These are phyloP conservation scores for Theretra japonica DNA, from an alignment of 2,888 invertebrate genomes.

Conservation along the genomic window DNA sequence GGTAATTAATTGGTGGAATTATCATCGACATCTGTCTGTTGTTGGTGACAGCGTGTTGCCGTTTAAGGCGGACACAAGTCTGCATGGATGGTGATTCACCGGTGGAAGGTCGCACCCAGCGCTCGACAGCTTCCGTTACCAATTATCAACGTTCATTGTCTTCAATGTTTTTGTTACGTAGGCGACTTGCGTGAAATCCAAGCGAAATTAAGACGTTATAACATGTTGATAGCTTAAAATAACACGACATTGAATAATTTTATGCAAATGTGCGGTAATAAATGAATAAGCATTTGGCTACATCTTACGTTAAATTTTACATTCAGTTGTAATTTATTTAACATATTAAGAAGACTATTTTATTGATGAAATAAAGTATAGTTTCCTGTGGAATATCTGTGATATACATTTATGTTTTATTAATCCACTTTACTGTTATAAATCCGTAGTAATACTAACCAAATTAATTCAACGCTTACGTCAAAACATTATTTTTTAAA, in stretches of 20 bases:
- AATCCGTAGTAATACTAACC: too few relatives aligned
- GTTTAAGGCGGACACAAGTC: constrained; percentile 38
- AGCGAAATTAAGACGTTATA: constrained; percentile 9
- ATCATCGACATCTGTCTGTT: neutral
- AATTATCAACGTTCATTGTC: constrained; percentile 28
- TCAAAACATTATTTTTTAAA: too few relatives aligned
- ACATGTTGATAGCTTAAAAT: neutral
- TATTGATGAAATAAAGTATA: too few relatives aligned
- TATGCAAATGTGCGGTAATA: neutral
- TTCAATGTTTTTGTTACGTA: constrained; percentile 6
- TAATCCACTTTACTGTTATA: too few relatives aligned
- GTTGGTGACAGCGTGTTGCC: constrained; percentile 30
- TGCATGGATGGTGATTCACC: constrained; percentile 42
- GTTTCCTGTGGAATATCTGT: too few relatives aligned
- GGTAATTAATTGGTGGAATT: constrained; percentile 15
- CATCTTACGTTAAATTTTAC: neutral
- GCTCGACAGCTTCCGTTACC: constrained; percentile 37
- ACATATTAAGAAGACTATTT: neutral
- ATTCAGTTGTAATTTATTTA: neutral
- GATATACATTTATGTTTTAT: neutral
- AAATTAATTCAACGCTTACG: too few relatives aligned
- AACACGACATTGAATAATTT: neutral
- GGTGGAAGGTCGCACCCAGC: constrained; percentile 43
- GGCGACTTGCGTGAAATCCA: neutral
- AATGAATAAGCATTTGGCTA: neutral